phyloP scores from a whole-genome alignment of 2,797 vertebrate species.

The Enteromius mattozi region DNA sequence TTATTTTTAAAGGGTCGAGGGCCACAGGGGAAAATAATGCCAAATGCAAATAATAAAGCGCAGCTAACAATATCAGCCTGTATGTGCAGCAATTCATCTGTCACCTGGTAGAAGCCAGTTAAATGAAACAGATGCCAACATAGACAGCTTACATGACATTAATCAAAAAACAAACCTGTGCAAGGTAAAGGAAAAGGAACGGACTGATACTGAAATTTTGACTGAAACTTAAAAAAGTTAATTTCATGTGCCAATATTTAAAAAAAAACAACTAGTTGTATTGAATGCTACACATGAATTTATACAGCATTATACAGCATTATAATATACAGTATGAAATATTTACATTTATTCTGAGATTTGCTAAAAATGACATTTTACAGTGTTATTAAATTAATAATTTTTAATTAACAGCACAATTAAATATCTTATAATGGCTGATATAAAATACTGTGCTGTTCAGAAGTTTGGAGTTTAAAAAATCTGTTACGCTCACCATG shows the following conservation, averaged over 20 bases:
- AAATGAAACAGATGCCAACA: not conserved
- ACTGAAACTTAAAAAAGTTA: not conserved
- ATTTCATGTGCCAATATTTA: not conserved
- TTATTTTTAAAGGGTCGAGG: slow-evolving; percentile 2
- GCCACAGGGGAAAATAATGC: not conserved
- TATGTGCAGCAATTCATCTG: not conserved
- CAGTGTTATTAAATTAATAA: not conserved
- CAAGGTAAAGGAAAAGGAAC: not conserved
- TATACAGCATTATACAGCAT: not conserved
- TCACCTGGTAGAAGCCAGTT: not conserved
- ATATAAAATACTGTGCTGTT: not conserved
- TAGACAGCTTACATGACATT: not conserved
- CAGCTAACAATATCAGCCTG: not conserved
- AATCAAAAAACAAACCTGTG: not conserved
- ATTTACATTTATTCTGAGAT: not conserved
- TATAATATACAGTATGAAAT: not conserved
- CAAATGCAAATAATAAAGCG: not conserved
- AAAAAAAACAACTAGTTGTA: not conserved
- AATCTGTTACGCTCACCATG: not conserved
- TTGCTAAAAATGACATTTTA: not conserved
- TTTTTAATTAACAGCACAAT: not conserved
- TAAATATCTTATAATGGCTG: not conserved
- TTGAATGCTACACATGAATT: not conserved
- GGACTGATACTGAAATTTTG: not conserved
- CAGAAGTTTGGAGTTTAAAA: not conserved